Percentiles rank a stretch among this genome's conserved stretches.
Conservation (phyloP, 1,140 invertebrate species). For the Sesamia nonagrioides region DNA sequence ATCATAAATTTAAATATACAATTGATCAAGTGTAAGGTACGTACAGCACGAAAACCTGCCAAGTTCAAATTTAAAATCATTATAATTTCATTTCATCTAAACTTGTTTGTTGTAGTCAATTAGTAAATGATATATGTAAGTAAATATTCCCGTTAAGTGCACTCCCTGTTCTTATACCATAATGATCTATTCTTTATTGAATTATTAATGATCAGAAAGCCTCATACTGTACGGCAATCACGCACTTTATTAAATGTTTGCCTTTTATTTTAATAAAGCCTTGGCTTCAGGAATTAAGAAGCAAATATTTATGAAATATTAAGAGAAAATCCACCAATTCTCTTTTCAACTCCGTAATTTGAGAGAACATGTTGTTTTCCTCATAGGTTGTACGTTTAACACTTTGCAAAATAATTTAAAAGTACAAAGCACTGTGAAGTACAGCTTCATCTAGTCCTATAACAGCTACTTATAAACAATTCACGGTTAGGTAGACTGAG, state of each 20-base stretch:
- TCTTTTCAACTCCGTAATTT: neutral
- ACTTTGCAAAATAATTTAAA: too few relatives aligned
- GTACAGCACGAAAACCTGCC: too few relatives aligned
- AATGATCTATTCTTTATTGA: conserved; percentile 2
- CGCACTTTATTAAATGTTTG: conserved; percentile 5
- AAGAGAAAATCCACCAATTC: neutral
- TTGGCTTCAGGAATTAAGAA: neutral
- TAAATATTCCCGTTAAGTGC: neutral
- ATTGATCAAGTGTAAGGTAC: too few relatives aligned
- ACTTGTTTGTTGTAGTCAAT: too few relatives aligned
- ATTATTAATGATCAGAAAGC: neutral
- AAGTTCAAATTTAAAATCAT: too few relatives aligned
- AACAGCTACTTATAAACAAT: neutral
- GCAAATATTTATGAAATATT: neutral
- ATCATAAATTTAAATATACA: too few relatives aligned
- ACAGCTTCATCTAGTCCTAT: neutral
- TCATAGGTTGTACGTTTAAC: too few relatives aligned
- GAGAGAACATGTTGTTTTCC: too few relatives aligned
- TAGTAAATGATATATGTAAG: neutral
- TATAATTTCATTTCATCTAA: too few relatives aligned
- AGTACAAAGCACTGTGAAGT: neutral
- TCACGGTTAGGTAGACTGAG: conserved; percentile 11
- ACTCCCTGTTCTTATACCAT: neutral
- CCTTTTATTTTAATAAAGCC: neutral
- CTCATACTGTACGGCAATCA: neutral